Percentiles rank a stretch among this genome's conserved stretches.
Conservation (phyloP, 2,797 vertebrate species). For the Diglossa cyanea region DNA sequence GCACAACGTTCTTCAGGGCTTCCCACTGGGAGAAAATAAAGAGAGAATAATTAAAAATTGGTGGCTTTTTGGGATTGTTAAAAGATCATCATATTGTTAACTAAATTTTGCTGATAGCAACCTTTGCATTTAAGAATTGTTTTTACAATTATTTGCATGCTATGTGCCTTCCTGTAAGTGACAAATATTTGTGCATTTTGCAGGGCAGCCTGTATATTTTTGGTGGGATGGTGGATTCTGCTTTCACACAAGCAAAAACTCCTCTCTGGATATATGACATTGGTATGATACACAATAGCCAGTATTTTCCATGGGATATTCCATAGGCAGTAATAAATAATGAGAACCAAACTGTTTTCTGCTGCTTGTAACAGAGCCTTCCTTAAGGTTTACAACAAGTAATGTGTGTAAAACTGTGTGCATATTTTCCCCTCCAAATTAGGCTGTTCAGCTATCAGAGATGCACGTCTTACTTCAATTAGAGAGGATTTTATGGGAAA, state of each 20-base stretch:
- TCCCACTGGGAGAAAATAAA: background rate
- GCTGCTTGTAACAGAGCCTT: background rate
- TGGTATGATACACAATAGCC: constrained; percentile 71
- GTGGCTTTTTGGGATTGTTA: background rate
- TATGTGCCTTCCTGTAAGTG: background rate
- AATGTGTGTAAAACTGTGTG: background rate
- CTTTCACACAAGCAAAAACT: constrained; percentile 73
- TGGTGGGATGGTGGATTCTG: constrained; percentile 84
- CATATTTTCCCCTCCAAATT: background rate
- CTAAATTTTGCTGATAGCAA: background rate
- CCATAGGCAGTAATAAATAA: background rate
- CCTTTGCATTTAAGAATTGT: background rate
- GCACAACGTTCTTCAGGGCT: background rate
- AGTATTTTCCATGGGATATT: background rate
- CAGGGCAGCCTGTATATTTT: constrained; percentile 84
- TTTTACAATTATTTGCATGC: background rate
- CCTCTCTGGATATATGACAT: constrained; percentile 84
- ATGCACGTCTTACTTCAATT: background rate
- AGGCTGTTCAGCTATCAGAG: background rate
- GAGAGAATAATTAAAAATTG: background rate
- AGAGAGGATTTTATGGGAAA: background rate
- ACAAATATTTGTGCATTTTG: background rate
- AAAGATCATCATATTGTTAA: background rate
- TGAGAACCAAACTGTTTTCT: background rate
- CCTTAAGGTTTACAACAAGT: background rate